phyloP scores from a whole-genome alignment of 2,797 vertebrate genomes.

The Clarias pachynema region DNA sequence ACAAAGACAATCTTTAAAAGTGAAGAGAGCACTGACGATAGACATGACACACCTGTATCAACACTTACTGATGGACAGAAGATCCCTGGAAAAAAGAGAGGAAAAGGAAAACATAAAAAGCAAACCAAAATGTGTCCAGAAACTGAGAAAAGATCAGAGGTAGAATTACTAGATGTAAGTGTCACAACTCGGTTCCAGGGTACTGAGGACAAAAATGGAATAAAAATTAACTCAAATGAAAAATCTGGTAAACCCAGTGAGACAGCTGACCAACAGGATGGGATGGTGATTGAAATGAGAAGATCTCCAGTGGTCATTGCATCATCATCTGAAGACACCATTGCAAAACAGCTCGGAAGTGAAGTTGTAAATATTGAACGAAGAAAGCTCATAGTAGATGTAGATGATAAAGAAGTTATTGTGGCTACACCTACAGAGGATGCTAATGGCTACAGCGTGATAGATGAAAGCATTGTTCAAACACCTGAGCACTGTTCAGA shows the following conservation, averaged over 20 bases:
- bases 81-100: constrained; percentile 34
- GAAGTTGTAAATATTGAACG: neutral
- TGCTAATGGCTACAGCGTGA: neutral
- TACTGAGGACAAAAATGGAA: constrained; percentile 66
- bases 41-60: neutral
- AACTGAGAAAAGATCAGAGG: constrained; percentile 35
- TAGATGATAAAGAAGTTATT: neutral
- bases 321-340: neutral
- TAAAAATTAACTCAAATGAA: constrained; percentile 64
- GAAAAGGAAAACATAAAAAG: constrained; percentile 39
- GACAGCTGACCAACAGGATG: constrained; percentile 40
- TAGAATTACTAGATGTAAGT: neutral
- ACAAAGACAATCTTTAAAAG: constrained; percentile 3
- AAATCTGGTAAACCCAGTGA: neutral
- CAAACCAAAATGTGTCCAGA: constrained; percentile 41
- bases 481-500: neutral
- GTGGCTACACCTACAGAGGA: neutral
- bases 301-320: neutral
- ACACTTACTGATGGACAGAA: constrained; percentile 6
- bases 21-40: constrained; percentile 13
- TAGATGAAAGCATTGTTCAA: neutral
- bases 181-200: constrained; percentile 51
- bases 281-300: neutral
- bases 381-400: neutral
- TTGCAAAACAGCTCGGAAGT: neutral